Evolutionary conservation across 2,888 invertebrate species (phyloP).

Genomic region (Leucoma salicis): DNA sequence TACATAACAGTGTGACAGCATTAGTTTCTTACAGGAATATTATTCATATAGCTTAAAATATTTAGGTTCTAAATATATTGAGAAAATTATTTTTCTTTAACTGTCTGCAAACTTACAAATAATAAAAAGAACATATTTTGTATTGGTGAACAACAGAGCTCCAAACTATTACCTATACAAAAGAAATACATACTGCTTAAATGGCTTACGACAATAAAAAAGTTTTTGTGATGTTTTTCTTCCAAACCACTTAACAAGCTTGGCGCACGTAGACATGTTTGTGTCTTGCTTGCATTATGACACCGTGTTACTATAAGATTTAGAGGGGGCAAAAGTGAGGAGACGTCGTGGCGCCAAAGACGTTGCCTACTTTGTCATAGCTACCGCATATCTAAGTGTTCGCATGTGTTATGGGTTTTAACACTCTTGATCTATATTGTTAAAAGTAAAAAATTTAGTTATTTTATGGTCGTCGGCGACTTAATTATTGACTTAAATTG

Average conservation of each 20-base stretch:
- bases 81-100: neutral
- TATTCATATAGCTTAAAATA: no score
- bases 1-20: no score
- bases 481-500: no score
- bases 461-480: no score
- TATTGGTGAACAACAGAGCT: slow-evolving; percentile 41
- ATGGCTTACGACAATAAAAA: slow-evolving; percentile 78
- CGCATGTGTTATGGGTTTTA: slow-evolving; percentile 29
- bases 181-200: slow-evolving; percentile 68
- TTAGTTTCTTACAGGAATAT: no score
- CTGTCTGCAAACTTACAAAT: neutral
- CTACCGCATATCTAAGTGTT: slow-evolving; percentile 43
- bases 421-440: neutral
- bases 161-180: slow-evolving; percentile 53
- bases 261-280: slow-evolving; percentile 81
- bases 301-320: slow-evolving; percentile 79
- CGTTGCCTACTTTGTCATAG: slow-evolving; percentile 55
- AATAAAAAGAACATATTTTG: slow-evolving; percentile 24
- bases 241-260: slow-evolving; percentile 82
- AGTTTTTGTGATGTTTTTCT: slow-evolving; percentile 81
- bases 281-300: slow-evolving; percentile 81
- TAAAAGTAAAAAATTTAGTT: neutral
- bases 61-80: no score
- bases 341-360: slow-evolving; percentile 72
- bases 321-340: slow-evolving; percentile 77